These are phyloP conservation scores for Folsomia candida DNA, from an alignment of 2,888 invertebrate genomes.

Conservation along the genomic window DNA sequence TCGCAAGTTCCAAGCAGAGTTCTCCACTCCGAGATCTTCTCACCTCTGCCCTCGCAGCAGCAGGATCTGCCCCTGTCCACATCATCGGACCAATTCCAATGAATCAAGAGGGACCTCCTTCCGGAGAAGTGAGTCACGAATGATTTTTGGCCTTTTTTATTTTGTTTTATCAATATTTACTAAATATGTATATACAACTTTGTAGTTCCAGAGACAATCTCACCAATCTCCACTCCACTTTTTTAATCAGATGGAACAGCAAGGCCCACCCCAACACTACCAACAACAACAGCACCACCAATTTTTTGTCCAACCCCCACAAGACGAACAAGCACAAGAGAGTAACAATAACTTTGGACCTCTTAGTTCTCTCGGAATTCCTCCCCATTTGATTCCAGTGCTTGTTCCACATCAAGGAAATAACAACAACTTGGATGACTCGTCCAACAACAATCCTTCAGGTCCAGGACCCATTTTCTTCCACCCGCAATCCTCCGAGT, in stretches of 20 bases:
- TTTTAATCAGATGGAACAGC: slow-evolving; percentile 6
- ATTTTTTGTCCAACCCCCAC: background rate
- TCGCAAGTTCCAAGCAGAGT: background rate
- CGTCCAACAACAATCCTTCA: slow-evolving; percentile 19
- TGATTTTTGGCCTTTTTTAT: too few species aligned
- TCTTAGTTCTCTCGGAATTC: slow-evolving; percentile 13
- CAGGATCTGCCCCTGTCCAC: slow-evolving; percentile 58
- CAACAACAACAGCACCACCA: background rate
- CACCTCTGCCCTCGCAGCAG: slow-evolving; percentile 51
- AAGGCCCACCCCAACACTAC: background rate
- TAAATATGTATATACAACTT: too few species aligned
- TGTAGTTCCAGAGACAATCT: too few species aligned
- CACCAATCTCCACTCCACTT: slow-evolving; percentile 10
- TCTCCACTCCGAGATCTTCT: background rate
- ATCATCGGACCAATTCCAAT: slow-evolving; percentile 49
- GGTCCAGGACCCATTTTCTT: slow-evolving; percentile 6
- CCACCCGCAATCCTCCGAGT: background rate
- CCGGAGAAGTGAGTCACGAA: too few species aligned
- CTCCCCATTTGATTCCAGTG: slow-evolving; percentile 32
- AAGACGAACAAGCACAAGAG: background rate
- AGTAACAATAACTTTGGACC: slow-evolving; percentile 1
- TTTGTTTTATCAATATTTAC: too few species aligned
- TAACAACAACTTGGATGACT: background rate
- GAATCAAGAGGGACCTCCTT: slow-evolving; percentile 17
- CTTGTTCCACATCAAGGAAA: slow-evolving; percentile 18